A percentile compares a stretch with the other conserved stretches of the same genome.
Evolutionary conservation across 2,113 vertebrate genomes (phyloP).

Genomic region (Cyprinodon tularosa): DNA sequence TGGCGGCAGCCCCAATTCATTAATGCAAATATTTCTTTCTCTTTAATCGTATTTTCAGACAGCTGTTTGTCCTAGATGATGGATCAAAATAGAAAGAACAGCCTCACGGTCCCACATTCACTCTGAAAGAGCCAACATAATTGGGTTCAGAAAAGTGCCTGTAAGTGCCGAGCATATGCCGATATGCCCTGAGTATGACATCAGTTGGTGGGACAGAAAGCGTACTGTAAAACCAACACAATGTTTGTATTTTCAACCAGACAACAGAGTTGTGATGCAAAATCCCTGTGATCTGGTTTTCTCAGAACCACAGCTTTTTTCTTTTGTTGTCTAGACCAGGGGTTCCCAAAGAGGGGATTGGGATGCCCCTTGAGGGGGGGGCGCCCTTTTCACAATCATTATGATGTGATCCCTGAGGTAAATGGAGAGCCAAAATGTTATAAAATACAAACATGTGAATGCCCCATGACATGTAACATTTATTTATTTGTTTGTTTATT

Average conservation of each 20-base stretch:
- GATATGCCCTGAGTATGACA: conserved; percentile 16
- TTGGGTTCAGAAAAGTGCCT: conserved; percentile 1
- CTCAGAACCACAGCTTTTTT: not conserved
- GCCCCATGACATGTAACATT: too few species aligned
- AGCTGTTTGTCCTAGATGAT: conserved; percentile 11
- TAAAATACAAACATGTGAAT: too few species aligned
- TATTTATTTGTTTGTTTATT: too few species aligned
- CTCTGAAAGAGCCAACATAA: conserved; percentile 10
- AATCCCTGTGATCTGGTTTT: conserved; percentile 4
- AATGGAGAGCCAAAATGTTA: too few species aligned
- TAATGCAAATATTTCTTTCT: conserved; percentile 36
- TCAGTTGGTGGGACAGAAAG: not conserved
- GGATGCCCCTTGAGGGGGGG: too few species aligned
- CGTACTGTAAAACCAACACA: not conserved
- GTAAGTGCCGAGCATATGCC: conserved; percentile 13
- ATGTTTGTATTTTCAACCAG: conserved; percentile 6
- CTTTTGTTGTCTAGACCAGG: conserved; percentile 12
- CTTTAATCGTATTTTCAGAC: conserved; percentile 46
- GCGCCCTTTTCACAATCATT: too few species aligned
- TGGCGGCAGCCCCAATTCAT: conserved; percentile 47
- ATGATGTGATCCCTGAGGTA: too few species aligned
- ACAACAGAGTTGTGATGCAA: conserved; percentile 1
- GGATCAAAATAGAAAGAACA: conserved; percentile 21
- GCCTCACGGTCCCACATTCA: conserved; percentile 16
- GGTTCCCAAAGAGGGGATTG: too few species aligned